Base-by-base conservation (phyloP, 1,140 invertebrate genomes). In the Drepana arcuata region DNA sequence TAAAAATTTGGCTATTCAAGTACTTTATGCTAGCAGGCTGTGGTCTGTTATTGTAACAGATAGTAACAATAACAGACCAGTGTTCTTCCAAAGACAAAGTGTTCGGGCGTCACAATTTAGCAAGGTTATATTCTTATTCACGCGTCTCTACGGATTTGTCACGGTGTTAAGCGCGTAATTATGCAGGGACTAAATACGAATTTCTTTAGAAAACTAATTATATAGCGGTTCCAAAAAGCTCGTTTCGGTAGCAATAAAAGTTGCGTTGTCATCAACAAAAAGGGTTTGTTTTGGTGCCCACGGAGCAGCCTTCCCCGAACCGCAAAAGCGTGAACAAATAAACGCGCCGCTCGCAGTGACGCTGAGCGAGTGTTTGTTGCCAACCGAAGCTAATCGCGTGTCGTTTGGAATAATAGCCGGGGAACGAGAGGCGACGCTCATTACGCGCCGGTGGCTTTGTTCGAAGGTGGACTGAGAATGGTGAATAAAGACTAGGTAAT, bases 231-330 rank as follows among this genome's bases (percentile, higher is more conserved):
- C 38, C 35, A 10, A 49, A 52, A 41, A 33, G 24, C 29, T 16
- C 24, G 48, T 47, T 44, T 59, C 49, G 37, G 52, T 51, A 51
- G 56, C 56, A 50, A 63, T 59, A 56, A 63, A 63, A 59, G 30
- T 44, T 32, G 34, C 45, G 41, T 55, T 47, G 41, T 41, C 27
- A 31, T 13, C 35, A 26, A 57, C 46, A 54, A 59, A n/a, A 49
- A 48, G 32, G 47, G 41, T 56, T 39, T 52, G 40, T 50, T 48
- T 34, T 28, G 14, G 42, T 11, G 11, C 28, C 21, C 27, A 26
- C 41, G 24, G 34, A 34, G 41, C 16, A 31, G 34, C 32, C 42
- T 58, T 58, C 48, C 41, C 29, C 43, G 44, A 46, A 50, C 38
- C 30, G 36, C 43, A 33, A 33, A 34, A 35, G 38, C 29, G 7